A percentile compares a stretch with the other conserved stretches of the same genome.
These are phyloP conservation scores for Danio rerio DNA, from an alignment of 2,113 vertebrate genomes.

Conservation along the genomic window GRCz12tu NC_133185.1:29983001-29983500, in stretches of 20 bases:
- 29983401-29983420: neutral
- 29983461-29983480: neutral
- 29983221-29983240: neutral
- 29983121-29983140: slow-evolving; percentile 47
- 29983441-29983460: neutral
- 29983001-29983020: slow-evolving; percentile 39
- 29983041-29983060: slow-evolving; percentile 22
- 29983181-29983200: neutral
- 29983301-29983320: neutral
- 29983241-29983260: neutral
- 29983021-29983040: slow-evolving; percentile 45
- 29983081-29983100: slow-evolving; percentile 36
- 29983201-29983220: slow-evolving; percentile 28
- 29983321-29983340: neutral
- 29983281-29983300: neutral
- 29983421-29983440: neutral
- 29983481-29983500: neutral
- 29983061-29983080: slow-evolving; percentile 34
- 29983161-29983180: neutral
- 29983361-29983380: slow-evolving; percentile 12
- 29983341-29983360: neutral
- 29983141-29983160: slow-evolving; percentile 18
- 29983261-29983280: neutral
- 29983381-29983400: slow-evolving; percentile 1
- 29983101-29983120: slow-evolving; percentile 51